A percentile compares a stretch with the other conserved stretches of the same genome.
phyloP scores from a whole-genome alignment of 2,888 invertebrate genomes.

The Trichogramma dendrolimi region DNA sequence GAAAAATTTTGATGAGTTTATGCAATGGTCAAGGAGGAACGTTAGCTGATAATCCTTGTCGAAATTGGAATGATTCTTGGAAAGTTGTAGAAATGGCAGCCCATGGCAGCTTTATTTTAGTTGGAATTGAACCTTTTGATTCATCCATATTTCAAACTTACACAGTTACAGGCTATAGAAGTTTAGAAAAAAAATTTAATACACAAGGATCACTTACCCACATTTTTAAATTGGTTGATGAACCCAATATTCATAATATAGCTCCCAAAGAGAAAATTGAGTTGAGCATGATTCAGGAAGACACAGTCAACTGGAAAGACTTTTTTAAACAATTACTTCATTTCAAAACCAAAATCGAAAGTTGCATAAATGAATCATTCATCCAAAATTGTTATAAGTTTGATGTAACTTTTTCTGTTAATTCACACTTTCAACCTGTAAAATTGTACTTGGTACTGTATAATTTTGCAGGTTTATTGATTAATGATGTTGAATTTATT shows the following conservation, averaged over 20 bases:
- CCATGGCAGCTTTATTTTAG: conserved; percentile 52
- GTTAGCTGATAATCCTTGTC: conserved; percentile 46
- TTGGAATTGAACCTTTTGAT: conserved; percentile 48
- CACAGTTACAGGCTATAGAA: conserved; percentile 53
- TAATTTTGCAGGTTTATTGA: conserved; percentile 44
- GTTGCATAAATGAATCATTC: conserved; percentile 12
- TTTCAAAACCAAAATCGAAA: not conserved
- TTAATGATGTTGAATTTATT: conserved; percentile 43
- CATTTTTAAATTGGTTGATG: conserved; percentile 36
- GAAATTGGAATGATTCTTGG: conserved; percentile 57
- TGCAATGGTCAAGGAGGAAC: conserved; percentile 60
- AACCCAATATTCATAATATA: conserved; percentile 31
- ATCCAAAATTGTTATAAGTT: conserved; percentile 41
- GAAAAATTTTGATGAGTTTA: conserved; percentile 52
- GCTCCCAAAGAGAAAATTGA: conserved; percentile 29
- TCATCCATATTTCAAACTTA: conserved; percentile 48
- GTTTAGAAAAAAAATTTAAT: conserved; percentile 48
- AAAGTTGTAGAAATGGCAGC: conserved; percentile 58
- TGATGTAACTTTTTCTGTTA: conserved; percentile 44
- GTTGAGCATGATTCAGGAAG: conserved; percentile 20
- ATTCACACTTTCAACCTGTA: conserved; percentile 32
- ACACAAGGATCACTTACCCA: conserved; percentile 46
- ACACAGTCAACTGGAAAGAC: conserved; percentile 33
- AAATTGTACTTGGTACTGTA: conserved; percentile 42
- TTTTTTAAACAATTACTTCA: conserved; percentile 11